Percentiles rank a stretch among this genome's conserved stretches.
phyloP scores from a whole-genome alignment of 2,888 invertebrate genomes.

The Lithophane leautieri region DNA sequence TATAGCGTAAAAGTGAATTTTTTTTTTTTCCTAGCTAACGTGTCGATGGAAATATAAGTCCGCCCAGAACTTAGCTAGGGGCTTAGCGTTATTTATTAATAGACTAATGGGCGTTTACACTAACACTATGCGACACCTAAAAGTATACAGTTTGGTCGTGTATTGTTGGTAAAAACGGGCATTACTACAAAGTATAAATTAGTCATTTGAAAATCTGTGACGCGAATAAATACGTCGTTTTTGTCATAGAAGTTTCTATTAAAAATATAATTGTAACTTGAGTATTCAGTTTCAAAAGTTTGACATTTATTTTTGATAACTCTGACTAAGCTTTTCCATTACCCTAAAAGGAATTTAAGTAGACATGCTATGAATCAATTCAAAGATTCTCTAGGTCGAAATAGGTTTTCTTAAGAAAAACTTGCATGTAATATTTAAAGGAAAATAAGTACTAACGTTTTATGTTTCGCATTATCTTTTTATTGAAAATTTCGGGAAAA shows the following conservation, averaged over 20 bases:
- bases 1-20: background rate
- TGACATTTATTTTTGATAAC: conserved; percentile 14
- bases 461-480: conserved; percentile 51
- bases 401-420: conserved; percentile 1
- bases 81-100: background rate
- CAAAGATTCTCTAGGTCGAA: background rate
- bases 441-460: conserved; percentile 41
- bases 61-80: background rate
- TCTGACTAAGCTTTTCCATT: conserved; percentile 6
- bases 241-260: no score
- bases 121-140: no score
- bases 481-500: conserved; percentile 62
- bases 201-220: background rate
- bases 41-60: background rate
- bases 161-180: background rate
- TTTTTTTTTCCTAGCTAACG: background rate
- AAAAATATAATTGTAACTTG: background rate
- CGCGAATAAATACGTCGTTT: background rate
- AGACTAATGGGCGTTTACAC: background rate
- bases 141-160: background rate
- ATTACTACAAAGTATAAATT: background rate
- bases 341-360: conserved; percentile 20
- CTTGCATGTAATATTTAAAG: background rate
- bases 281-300: background rate
- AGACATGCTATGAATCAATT: conserved; percentile 13